These are phyloP conservation scores for Poeciliopsis presidionis DNA, from an alignment of 2,797 vertebrate genomes.

Conservation along the genomic window DNA sequence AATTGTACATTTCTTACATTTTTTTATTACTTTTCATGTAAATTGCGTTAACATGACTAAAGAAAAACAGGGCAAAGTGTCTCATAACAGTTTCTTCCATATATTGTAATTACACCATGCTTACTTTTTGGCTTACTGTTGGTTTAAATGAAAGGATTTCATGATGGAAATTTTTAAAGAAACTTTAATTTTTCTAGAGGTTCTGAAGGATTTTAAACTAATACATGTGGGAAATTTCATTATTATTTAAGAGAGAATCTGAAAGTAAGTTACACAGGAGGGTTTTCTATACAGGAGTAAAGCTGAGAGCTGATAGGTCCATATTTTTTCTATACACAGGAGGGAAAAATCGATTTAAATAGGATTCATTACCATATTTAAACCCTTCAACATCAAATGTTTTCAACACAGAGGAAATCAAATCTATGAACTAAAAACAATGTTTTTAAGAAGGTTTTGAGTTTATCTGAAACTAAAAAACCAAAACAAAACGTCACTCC, in stretches of 20 bases:
- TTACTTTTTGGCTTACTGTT: conserved; percentile 6
- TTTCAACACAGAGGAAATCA: conserved; percentile 52
- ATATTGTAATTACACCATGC: conserved; percentile 21
- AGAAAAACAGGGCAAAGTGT: conserved; percentile 9
- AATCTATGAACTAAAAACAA: conserved; percentile 52
- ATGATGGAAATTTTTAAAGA: conserved; percentile 2
- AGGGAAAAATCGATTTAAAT: conserved; percentile 28
- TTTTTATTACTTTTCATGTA: conserved; percentile 25
- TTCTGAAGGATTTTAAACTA: conserved; percentile 5
- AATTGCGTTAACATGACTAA: conserved; percentile 13
- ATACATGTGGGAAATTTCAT: conserved; percentile 7
- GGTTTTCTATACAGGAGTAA: conserved; percentile 27
- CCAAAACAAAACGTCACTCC: conserved; percentile 28
- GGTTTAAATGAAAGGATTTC: conserved; percentile 16
- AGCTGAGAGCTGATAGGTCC: conserved; percentile 29
- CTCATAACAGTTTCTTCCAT: conserved; percentile 27
- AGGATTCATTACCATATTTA: conserved; percentile 11
- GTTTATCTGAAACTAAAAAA: conserved; percentile 47
- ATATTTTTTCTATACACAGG: conserved; percentile 15
- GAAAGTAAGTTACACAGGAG: conserved; percentile 40
- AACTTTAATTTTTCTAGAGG: not conserved
- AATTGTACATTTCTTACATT: conserved; percentile 41
- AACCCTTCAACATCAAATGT: conserved; percentile 24
- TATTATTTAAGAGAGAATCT: conserved; percentile 17
- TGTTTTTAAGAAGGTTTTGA: conserved; percentile 38